phyloP scores from a whole-genome alignment of 2,113 vertebrate species.

The Thymallus thymallus region DNA sequence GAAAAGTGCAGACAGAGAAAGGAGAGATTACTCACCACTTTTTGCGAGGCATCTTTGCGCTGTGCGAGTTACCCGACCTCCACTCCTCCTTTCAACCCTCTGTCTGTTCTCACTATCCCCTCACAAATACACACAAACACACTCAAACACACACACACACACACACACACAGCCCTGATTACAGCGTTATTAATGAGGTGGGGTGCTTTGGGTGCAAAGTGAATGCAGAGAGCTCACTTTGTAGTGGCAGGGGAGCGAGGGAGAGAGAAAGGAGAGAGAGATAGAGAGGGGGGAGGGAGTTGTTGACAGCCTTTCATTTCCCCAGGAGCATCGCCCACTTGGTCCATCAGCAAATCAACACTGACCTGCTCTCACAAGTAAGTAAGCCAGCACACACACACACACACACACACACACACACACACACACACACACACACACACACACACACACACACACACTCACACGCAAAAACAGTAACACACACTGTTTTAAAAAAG shows the following conservation, averaged over 20 bases:
- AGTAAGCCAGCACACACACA: background rate
- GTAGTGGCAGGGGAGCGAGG: background rate
- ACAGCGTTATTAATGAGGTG: slow-evolving; percentile 11
- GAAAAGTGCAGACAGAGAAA: background rate
- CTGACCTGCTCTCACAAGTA: background rate
- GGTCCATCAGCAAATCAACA: background rate
- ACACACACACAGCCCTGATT: background rate
- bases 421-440: slow-evolving; percentile 8
- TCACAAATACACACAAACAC: background rate
- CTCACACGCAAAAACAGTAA: background rate
- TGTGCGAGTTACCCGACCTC: background rate
- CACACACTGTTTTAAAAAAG: background rate
- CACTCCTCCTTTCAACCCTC: background rate
- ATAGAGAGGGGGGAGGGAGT: background rate
- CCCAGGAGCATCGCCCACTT: background rate
- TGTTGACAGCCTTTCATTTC: background rate
- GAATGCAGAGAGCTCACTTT: background rate
- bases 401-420: background rate
- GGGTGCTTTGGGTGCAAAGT: background rate
- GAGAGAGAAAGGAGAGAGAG: background rate
- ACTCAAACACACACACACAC: background rate
- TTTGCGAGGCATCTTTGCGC: slow-evolving; percentile 2
- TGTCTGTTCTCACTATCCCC: background rate
- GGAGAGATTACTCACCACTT: slow-evolving; percentile 5
- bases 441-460: background rate